phyloP scores from a whole-genome alignment of 1,140 invertebrate species.

The Diorhabda carinulata region DNA sequence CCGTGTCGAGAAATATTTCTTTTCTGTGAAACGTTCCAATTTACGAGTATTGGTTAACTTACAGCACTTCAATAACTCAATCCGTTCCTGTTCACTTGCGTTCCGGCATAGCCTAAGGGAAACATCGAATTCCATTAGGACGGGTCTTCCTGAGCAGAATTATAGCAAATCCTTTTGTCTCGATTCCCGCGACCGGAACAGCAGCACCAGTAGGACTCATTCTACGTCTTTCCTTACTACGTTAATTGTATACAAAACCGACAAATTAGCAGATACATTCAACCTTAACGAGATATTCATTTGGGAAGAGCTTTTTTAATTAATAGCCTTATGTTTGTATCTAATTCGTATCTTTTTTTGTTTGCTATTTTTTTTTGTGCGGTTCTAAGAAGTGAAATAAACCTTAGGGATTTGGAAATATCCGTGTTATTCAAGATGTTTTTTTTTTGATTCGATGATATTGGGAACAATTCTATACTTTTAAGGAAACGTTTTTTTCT shows the following conservation, averaged over 20 bases:
- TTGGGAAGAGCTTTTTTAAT: constrained; percentile 2
- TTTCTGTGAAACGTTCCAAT: too few relatives aligned
- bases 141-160: constrained; percentile 23
- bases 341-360: background rate
- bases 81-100: background rate
- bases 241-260: constrained; percentile 27
- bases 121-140: constrained; percentile 2
- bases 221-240: constrained; percentile 5
- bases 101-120: background rate
- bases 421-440: too few relatives aligned
- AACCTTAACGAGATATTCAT: constrained; percentile 2
- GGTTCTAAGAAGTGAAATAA: background rate
- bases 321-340: background rate
- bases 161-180: constrained; percentile 29
- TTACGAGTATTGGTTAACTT: too few relatives aligned
- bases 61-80: background rate
- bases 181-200: constrained; percentile 1
- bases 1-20: too few relatives aligned
- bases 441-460: too few relatives aligned
- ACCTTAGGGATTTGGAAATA: background rate
- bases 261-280: constrained; percentile 24
- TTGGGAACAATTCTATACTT: too few relatives aligned
- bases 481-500: too few relatives aligned
- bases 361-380: background rate
- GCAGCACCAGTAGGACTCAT: constrained; percentile 2